A percentile compares a stretch with the other conserved stretches of the same genome.
phyloP scores from a whole-genome alignment of 64 coral and sea anemone species.

The Dendronephthya gigantea region DNA sequence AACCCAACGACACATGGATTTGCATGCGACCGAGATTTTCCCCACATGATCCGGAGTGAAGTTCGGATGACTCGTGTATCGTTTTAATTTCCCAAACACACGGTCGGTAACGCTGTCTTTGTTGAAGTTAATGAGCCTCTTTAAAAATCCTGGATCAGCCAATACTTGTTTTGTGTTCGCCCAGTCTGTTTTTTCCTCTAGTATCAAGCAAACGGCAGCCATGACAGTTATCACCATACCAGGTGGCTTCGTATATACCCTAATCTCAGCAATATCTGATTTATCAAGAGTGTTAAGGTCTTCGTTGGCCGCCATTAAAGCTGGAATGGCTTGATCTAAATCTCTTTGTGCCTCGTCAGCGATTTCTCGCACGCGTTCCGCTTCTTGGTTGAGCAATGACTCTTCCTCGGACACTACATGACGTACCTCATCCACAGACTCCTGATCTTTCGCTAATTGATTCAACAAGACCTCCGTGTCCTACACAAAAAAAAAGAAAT shows the following conservation, averaged over 20 bases:
- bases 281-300: constrained; percentile 77
- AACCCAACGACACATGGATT: constrained; percentile 93
- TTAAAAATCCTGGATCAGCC: constrained; percentile 70
- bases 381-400: constrained; percentile 84
- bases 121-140: constrained; percentile 72
- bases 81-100: constrained; percentile 29
- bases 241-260: constrained; percentile 92
- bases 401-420: constrained; percentile 80
- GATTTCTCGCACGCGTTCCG: constrained; percentile 57
- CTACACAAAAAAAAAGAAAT: constrained; percentile 15
- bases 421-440: constrained; percentile 88
- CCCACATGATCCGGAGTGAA: constrained; percentile 86
- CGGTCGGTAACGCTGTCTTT: constrained; percentile 68
- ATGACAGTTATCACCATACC: constrained; percentile 95
- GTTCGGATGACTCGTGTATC: constrained; percentile 78
- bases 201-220: constrained; percentile 68
- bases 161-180: constrained; percentile 76
- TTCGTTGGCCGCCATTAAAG: constrained; percentile 55
- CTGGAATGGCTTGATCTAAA: constrained; percentile 67
- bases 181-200: constrained; percentile 96
- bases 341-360: constrained; percentile 77
- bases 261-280: constrained; percentile 92
- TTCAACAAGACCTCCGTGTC: constrained; percentile 86
- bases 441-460: constrained; percentile 78
- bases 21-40: constrained; percentile 81